These are phyloP conservation scores for Aptenodytes forsteri DNA, from an alignment of 2,113 vertebrate genomes.

Conservation along the genomic window DNA sequence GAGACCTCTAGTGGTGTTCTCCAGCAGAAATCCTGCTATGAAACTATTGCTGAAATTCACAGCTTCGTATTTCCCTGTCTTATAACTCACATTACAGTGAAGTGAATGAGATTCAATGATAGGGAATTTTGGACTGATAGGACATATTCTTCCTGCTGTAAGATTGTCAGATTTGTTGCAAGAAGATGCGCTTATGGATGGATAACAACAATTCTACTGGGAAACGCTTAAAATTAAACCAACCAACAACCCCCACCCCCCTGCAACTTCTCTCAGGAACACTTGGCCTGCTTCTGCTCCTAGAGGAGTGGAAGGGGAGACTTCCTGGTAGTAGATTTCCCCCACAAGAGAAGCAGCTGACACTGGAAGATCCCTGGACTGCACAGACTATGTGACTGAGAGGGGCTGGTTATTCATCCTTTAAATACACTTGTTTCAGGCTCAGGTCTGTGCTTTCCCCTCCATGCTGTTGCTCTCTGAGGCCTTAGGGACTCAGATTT, in stretches of 20 bases:
- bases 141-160: not conserved
- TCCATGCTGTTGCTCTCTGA: not conserved
- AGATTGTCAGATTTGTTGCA: not conserved
- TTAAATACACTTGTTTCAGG: not conserved
- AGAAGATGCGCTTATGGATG: not conserved
- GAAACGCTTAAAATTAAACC: not conserved
- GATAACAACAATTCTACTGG: not conserved
- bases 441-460: not conserved
- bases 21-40: not conserved
- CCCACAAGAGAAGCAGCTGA: not conserved
- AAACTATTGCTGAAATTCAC: not conserved
- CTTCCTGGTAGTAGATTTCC: not conserved
- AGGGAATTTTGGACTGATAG: not conserved
- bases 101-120: not conserved
- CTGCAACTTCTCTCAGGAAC: not conserved
- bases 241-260: not conserved
- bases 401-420: not conserved
- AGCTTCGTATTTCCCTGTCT: not conserved
- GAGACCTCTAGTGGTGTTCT: constrained; percentile 7
- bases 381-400: not conserved
- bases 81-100: not conserved
- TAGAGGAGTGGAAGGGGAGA: not conserved
- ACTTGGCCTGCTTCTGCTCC: not conserved
- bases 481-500: not conserved
- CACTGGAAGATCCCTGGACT: not conserved